Evolutionary conservation across 2,113 vertebrate genomes (phyloP), one percentile per base, ranked within the genome.

Genomic region (Spilogale gracilis): DNA sequence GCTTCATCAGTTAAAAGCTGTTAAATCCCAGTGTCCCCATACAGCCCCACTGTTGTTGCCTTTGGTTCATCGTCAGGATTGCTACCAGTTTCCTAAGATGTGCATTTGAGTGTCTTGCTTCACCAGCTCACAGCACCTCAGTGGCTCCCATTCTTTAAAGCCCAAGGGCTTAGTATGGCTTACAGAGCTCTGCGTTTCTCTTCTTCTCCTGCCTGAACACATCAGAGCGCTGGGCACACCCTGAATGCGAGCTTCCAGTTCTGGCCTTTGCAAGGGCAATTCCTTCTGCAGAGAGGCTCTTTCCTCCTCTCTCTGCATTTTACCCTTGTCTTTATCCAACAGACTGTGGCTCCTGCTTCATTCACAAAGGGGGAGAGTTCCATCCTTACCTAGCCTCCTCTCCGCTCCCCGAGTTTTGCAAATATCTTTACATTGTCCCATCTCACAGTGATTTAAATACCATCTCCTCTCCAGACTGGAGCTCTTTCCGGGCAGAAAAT

Each of bases 401-500:
- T 93, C 50, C 3, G 20, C 7, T 60, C 48, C 61, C 20, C 85
- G 5, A 17, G 18, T 52, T 95, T 86, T 78, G 30, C 45, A 67
- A 86, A 82, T 52, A 74, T 60, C 52, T 84, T 93, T 78, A 23
- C 14, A 11, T 21, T 52, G 3, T 27, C 32, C 56, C 45, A 63
- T 89, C 67, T 95, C 9, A 74, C 7, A 94, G 38, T 30, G 1
- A 67, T 79, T 91, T 78, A 90, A 95, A 88, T 76, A 58, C 3
- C 58, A 69, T 92, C 58, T 94, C 11, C 30, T 63, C 76, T 92
- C 61, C 14, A 65, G 52, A 63, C 32, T 38, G 52, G 60, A 76
- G 58, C 30, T 87, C 74, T 38, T 89, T 52, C 21, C 65, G 14
- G 69, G 43, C 32, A 92, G 87, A 96, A 71, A 91, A 88, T 58